Evolutionary conservation across 2,797 vertebrate species (phyloP).

Genomic region (Clamator glandarius): DNA sequence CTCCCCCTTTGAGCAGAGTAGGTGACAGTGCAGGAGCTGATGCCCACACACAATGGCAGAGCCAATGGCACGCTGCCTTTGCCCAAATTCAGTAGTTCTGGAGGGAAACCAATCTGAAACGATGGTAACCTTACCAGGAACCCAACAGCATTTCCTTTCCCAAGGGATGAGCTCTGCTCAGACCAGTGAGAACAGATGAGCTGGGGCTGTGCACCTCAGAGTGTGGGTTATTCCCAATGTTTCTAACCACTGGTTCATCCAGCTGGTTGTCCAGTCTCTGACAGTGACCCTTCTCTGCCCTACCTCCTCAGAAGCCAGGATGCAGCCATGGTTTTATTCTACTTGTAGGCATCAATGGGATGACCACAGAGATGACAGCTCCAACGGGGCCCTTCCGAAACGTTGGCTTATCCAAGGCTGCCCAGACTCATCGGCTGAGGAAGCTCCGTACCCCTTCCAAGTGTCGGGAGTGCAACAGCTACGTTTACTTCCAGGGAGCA

Average conservation of each 20-base stretch:
- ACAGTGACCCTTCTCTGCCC: not conserved
- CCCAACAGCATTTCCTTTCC: not conserved
- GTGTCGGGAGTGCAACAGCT: slow-evolving; percentile 97
- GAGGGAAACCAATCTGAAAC: too few species aligned
- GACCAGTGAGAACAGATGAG: accelerated
- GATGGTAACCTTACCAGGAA: not conserved
- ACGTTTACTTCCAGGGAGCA: slow-evolving; percentile 97
- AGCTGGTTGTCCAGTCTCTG: not conserved
- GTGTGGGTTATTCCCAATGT: accelerated
- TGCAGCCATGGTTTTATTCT: not conserved
- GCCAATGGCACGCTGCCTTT: not conserved
- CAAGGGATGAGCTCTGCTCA: not conserved
- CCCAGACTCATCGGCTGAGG: slow-evolving; percentile 90
- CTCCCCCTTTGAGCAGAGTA: slow-evolving; percentile 86
- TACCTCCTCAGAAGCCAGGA: not conserved
- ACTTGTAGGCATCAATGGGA: slow-evolving; percentile 84
- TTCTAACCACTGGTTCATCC: accelerated
- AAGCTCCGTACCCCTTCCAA: slow-evolving; percentile 93
- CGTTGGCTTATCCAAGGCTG: slow-evolving; percentile 92
- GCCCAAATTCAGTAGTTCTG: not conserved
- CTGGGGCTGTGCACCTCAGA: not conserved
- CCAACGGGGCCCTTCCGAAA: slow-evolving; percentile 90
- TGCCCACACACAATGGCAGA: accelerated
- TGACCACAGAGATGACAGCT: slow-evolving; percentile 84
- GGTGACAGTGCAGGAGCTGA: not conserved